Evolutionary conservation across 64 coral and sea anemone species (phyloP).

Genomic region (Pocillopora damicornis): DNA sequence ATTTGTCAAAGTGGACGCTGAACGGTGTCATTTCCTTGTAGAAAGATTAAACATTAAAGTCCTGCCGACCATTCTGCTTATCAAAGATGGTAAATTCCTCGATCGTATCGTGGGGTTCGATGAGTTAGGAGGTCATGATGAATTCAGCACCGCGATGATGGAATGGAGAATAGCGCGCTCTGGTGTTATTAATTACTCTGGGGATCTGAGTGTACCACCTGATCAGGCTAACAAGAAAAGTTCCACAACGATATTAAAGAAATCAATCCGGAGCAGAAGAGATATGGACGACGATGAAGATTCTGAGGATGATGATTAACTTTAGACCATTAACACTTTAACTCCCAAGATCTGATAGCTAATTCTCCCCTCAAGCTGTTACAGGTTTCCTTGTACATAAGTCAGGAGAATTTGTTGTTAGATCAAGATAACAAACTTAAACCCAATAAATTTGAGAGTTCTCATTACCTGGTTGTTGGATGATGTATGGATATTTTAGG

Average conservation of each 20-base stretch:
- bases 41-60: conserved; percentile 77
- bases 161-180: conserved; percentile 88
- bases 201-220: conserved; percentile 70
- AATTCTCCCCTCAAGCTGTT: background rate
- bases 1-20: conserved; percentile 90
- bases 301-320: conserved; percentile 41
- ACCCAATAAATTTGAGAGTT: no score
- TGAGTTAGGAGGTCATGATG: conserved; percentile 90
- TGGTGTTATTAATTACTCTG: conserved; percentile 84
- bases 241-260: conserved; percentile 43
- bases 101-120: conserved; percentile 96
- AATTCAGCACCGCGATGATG: conserved; percentile 78
- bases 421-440: no score
- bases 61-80: conserved; percentile 71
- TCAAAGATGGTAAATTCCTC: conserved; percentile 94
- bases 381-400: background rate
- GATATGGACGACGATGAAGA: conserved; percentile 58
- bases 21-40: conserved; percentile 81
- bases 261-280: conserved; percentile 42
- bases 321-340: no score
- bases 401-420: no score
- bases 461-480: no score
- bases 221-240: conserved; percentile 39
- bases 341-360: background rate
- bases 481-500: no score